These are phyloP conservation scores for Eudemis profundana DNA, from an alignment of 2,888 invertebrate genomes.

Conservation along the genomic window DNA sequence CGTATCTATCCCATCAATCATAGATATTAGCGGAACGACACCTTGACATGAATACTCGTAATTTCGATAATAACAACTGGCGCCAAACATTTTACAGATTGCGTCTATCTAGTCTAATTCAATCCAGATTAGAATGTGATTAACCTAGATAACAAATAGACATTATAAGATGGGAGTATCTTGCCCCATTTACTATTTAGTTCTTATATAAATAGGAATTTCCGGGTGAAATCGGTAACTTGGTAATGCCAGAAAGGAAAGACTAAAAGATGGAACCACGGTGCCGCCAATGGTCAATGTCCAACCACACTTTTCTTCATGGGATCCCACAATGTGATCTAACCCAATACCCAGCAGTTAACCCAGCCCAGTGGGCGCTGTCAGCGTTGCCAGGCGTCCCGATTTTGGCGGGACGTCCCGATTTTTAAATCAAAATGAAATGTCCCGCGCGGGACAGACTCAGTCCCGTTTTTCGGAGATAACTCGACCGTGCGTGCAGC, in stretches of 20 bases:
- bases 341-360: too few species aligned
- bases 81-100: slow-evolving; percentile 30
- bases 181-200: not conserved
- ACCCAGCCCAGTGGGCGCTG: too few species aligned
- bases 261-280: too few species aligned
- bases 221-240: not conserved
- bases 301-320: too few species aligned
- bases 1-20: slow-evolving; percentile 34
- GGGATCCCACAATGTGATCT: too few species aligned
- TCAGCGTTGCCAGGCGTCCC: too few species aligned
- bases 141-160: slow-evolving; percentile 7
- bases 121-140: slow-evolving; percentile 16
- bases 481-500: too few species aligned
- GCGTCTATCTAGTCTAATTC: slow-evolving; percentile 12
- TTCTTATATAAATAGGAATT: not conserved
- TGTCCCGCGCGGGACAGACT: too few species aligned
- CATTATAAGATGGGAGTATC: not conserved
- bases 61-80: slow-evolving; percentile 29
- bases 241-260: not conserved
- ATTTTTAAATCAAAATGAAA: too few species aligned
- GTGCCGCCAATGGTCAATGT: not conserved
- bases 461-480: too few species aligned
- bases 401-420: too few species aligned
- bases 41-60: slow-evolving; percentile 32
- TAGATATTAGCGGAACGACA: not conserved